Evolutionary conservation across 2,888 invertebrate genomes (phyloP), one percentile per base, ranked within the genome.

Genomic region (Cosmia pyralina): DNA sequence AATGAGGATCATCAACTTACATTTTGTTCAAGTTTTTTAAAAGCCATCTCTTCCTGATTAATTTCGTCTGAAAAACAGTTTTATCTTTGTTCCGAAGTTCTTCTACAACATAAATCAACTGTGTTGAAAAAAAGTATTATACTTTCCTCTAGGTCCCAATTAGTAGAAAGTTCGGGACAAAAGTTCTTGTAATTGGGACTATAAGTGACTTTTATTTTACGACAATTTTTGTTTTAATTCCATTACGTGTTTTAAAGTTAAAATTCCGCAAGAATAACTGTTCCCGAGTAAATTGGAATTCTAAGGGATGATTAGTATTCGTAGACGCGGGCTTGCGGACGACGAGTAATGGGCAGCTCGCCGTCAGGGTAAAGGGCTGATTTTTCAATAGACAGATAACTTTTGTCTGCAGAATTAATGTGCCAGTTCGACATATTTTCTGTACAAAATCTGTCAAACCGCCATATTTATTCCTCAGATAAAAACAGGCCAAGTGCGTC

Each of bases 31-130:
- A 74, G 59, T 59, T n/a, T 41, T 71, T 67, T 50, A 63, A 28
- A 28, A 28, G 28, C 28, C 28, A 28, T 28, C 28, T 72, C 34
- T 52, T 63, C 48, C 28, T 75, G 62, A 72, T 65, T 70, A 72
- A 72, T 66, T 41, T 15, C 28, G 44, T 17, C 44, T 19, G 34
- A 46, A 73, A 81, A 69, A 72, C 69, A 66, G 75, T 79, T 79
- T 82, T 66, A 72, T 72, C 55, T 70, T 62, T 59, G 38, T 76
- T 76, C 22, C 55, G 6, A 72, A 72, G 71, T 82, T 75, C 28
- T 28, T 52, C 50, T 65, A 66, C 72, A 34, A 59, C 62, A 71
- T 82, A 62, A 81, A 78, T 81, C 70, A 57, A 53, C 41, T 69
- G 67, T 60, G 66, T 67, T 67, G 58, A 58, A 57, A 70, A 74